These are phyloP conservation scores for Macrobrachium nipponense DNA, from an alignment of 1,140 invertebrate species.

Conservation along the genomic window DNA sequence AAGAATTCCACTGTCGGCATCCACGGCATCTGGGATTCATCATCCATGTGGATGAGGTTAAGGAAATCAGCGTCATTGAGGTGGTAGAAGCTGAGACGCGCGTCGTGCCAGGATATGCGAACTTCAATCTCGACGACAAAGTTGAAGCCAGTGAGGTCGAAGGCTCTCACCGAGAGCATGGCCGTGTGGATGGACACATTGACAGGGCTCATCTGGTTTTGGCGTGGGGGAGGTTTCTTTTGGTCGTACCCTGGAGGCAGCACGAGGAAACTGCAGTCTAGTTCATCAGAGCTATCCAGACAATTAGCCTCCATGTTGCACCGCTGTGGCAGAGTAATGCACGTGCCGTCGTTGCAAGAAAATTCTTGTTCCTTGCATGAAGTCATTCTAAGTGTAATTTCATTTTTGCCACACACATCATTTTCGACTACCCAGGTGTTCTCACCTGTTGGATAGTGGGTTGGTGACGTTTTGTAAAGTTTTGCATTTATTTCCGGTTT, in stretches of 20 bases:
- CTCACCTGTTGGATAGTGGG: slow-evolving; percentile 41
- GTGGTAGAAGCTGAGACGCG: slow-evolving; percentile 30
- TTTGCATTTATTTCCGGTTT: slow-evolving; percentile 20
- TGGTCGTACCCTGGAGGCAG: slow-evolving; percentile 32
- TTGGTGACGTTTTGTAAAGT: slow-evolving; percentile 29
- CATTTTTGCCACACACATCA: slow-evolving; percentile 22
- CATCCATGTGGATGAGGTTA: slow-evolving; percentile 32
- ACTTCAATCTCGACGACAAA: slow-evolving; percentile 48
- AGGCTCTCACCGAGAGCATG: slow-evolving; percentile 37
- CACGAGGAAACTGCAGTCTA: slow-evolving; percentile 29
- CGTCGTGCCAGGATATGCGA: slow-evolving; percentile 34
- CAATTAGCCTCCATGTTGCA: slow-evolving; percentile 82
- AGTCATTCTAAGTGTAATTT: slow-evolving; percentile 25
- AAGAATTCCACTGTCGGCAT: slow-evolving; percentile 50
- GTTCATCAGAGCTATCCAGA: slow-evolving; percentile 76
- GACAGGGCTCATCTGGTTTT: slow-evolving; percentile 14
- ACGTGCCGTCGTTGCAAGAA: slow-evolving; percentile 79
- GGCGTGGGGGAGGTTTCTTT: slow-evolving; percentile 39
- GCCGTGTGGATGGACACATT: slow-evolving; percentile 28
- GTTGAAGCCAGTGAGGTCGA: slow-evolving; percentile 47
- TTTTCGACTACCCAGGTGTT: slow-evolving; percentile 36
- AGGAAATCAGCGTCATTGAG: slow-evolving; percentile 30
- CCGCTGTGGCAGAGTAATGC: slow-evolving; percentile 74
- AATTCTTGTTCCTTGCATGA: slow-evolving; percentile 67
- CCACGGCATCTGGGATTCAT: slow-evolving; percentile 29